Base-by-base conservation (phyloP, 2,113 vertebrate species). In the Geothlypis trichas region DNA sequence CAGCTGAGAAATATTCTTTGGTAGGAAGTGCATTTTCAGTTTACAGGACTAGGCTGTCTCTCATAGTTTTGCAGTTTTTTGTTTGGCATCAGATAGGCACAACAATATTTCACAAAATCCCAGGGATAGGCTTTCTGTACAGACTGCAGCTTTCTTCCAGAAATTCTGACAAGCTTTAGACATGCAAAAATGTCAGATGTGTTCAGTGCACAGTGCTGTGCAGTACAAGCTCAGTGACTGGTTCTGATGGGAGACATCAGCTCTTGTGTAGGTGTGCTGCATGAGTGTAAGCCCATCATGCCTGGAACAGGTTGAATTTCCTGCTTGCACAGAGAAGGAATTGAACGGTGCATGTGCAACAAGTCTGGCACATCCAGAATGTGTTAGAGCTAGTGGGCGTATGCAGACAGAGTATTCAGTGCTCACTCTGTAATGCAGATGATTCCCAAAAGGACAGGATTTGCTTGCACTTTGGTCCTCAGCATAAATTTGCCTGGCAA, bases 311-410 rank as follows among this genome's bases (percentile, higher is more conserved):
- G 86, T 21, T 92, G 87, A 51, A 71, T 95, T 94, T 94, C 58
- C 80, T 89, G 57, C 65, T 72, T 91, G 63, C 52, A 46, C 24
- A 27, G 71, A 26, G 74, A 79, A 90, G 71, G 78, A 91, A 57
- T 88, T 73, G 87, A 75, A 76, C 52, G 41, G 82, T 91, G 93
- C 84, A 82, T 96, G 92, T 95, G 96, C 96, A 95, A 68, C 80
- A 89, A 95, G 96, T 97, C 95, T 96, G 96, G 77, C 96, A 95
- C 95, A 96, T 97, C 89, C 84, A 95, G 91, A 95, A 97, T 67
- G 93, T 97, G 96, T 96, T 84, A 95, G 91, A 96, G 89, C 65
- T 93, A 2, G 95, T 96, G 72, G 96, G 94, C 86, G 96, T 95
- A 61, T 89, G 91, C 95, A 95, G 93, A 88, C 89, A 90, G 94